Percentiles rank a stretch among this genome's conserved stretches.
Conservation (phyloP, 2,797 vertebrate genomes). For the Malacoraja senta region DNA sequence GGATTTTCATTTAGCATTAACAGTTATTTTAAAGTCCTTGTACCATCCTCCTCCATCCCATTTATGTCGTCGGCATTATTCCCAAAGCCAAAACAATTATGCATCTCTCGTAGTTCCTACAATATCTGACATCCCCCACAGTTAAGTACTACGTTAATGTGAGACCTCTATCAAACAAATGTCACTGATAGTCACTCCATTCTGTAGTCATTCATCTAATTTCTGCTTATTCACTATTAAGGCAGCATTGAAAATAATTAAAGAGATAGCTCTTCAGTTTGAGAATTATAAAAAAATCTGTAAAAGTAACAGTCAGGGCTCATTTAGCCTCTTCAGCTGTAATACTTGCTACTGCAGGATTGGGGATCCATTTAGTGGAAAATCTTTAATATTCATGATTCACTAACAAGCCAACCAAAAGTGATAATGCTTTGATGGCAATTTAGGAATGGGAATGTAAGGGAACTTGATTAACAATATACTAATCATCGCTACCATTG, state of each 20-base stretch:
- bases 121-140: conserved; percentile 24
- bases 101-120: conserved; percentile 1
- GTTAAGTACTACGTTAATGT: conserved; percentile 11
- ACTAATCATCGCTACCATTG: conserved; percentile 74
- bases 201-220: conserved; percentile 47
- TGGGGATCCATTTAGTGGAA: conserved; percentile 62
- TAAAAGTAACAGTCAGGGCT: conserved; percentile 60
- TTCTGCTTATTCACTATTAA: conserved; percentile 47
- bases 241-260: conserved; percentile 55
- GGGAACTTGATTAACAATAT: conserved; percentile 77
- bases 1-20: neutral
- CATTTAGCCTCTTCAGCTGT: conserved; percentile 69
- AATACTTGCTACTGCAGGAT: conserved; percentile 65
- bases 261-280: conserved; percentile 56
- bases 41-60: neutral
- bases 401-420: conserved; percentile 65
- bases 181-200: conserved; percentile 28
- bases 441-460: conserved; percentile 50
- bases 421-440: conserved; percentile 71
- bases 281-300: conserved; percentile 57
- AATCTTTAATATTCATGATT: conserved; percentile 76
- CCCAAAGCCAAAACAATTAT: conserved; percentile 22
- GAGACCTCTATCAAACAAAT: conserved; percentile 35
- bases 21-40: neutral
- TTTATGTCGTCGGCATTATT: neutral